These are phyloP conservation scores for Brotula barbata DNA, from an alignment of 2,797 vertebrate genomes.

Conservation along the genomic window DNA sequence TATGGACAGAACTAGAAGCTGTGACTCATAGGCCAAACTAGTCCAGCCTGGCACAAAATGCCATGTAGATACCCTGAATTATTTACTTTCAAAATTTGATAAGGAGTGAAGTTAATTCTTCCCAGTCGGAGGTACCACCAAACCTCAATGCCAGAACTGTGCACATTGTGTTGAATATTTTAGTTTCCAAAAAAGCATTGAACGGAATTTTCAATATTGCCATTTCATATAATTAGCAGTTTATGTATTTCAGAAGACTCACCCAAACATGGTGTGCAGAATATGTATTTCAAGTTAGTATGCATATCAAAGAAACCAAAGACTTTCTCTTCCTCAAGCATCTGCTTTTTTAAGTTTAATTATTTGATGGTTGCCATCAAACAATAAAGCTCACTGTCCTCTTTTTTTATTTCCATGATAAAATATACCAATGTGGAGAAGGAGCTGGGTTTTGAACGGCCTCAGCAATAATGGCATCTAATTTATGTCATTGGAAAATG, in stretches of 20 bases:
- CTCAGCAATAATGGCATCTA: neutral
- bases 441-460: neutral
- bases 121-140: neutral
- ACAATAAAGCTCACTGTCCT: neutral
- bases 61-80: neutral
- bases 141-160: neutral
- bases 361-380: neutral
- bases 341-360: no score
- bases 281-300: no score
- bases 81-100: neutral
- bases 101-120: neutral
- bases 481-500: conserved; percentile 8
- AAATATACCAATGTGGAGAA: neutral
- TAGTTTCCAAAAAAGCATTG: conserved; percentile 1
- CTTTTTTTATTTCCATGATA: no score
- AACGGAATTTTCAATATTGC: neutral
- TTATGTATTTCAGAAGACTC: no score
- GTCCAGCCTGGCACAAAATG: conserved; percentile 3
- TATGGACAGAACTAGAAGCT: conserved; percentile 19
- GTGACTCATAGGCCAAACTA: conserved; percentile 34
- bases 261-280: no score
- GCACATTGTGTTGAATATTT: neutral
- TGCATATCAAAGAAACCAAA: no score
- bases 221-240: neutral
- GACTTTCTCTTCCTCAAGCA: no score